phyloP scores from a whole-genome alignment of 2,113 vertebrate species.

The Pyxicephalus adspersus region DNA sequence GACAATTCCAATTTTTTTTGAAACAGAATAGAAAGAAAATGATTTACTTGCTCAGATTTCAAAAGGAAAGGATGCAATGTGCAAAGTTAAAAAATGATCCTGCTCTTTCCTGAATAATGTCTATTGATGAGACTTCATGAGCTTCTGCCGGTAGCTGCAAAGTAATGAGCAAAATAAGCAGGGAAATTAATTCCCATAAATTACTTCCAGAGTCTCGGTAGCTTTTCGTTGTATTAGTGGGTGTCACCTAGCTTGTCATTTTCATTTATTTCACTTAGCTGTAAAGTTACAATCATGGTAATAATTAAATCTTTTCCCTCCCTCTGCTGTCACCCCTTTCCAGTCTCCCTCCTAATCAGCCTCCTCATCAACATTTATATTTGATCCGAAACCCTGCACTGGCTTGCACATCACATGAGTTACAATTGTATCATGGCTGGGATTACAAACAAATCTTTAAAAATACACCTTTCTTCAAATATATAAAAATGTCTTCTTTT shows the following conservation, averaged over 20 bases:
- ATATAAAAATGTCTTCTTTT: no score
- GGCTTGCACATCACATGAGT: no score
- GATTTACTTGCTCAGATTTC: slow-evolving; percentile 19
- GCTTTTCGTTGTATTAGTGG: slow-evolving; percentile 14
- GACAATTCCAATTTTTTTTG: neutral
- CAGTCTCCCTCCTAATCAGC: neutral
- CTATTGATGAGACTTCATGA: slow-evolving; percentile 28
- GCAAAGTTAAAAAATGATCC: slow-evolving; percentile 38
- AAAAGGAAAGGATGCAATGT: slow-evolving; percentile 10
- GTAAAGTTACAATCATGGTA: neutral
- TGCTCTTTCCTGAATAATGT: slow-evolving; percentile 28
- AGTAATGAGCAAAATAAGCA: slow-evolving; percentile 34
- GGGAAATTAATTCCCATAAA: slow-evolving; percentile 38
- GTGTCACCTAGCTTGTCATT: neutral
- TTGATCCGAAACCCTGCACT: no score
- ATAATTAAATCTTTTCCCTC: neutral
- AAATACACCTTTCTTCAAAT: no score
- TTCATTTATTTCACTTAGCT: slow-evolving; percentile 7
- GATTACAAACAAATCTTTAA: no score
- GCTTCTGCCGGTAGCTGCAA: slow-evolving; percentile 6
- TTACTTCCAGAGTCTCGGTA: neutral
- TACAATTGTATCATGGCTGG: no score
- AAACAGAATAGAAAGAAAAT: slow-evolving; percentile 19
- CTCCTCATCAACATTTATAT: neutral
- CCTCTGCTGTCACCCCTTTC: neutral